phyloP scores from a whole-genome alignment of 2,113 vertebrate species.

The Columbina picui region DNA sequence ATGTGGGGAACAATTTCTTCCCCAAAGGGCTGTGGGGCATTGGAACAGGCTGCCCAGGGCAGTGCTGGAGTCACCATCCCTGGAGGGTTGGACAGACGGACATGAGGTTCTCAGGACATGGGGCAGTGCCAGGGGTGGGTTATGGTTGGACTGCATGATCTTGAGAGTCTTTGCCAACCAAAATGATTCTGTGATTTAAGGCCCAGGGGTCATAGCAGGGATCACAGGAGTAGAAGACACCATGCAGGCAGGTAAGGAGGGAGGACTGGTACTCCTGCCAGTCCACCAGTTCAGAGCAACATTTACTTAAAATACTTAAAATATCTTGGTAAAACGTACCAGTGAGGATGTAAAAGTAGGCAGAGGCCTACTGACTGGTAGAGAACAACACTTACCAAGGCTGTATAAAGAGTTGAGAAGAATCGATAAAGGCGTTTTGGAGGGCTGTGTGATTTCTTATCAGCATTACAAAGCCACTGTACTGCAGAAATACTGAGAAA shows the following conservation, averaged over 20 bases:
- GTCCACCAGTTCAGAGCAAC: background rate
- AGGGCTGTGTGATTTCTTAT: constrained; percentile 90
- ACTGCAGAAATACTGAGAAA: constrained; percentile 90
- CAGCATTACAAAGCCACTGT: constrained; percentile 97
- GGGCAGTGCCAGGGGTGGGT: too few species aligned
- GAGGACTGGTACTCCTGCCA: background rate
- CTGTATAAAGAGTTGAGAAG: constrained; percentile 91
- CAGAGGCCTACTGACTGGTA: background rate
- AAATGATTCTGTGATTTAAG: background rate
- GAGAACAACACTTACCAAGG: constrained; percentile 77
- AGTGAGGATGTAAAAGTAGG: background rate
- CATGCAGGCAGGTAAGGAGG: background rate
- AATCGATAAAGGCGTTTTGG: constrained; percentile 88
- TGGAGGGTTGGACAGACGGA: too few species aligned
- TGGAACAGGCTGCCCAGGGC: too few species aligned
- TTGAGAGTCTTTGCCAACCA: too few species aligned
- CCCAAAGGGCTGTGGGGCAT: too few species aligned
- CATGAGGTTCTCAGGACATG: too few species aligned
- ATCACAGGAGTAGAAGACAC: background rate
- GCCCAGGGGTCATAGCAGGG: background rate
- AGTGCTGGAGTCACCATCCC: too few species aligned
- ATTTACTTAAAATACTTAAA: background rate
- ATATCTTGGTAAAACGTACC: background rate
- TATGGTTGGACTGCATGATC: too few species aligned
- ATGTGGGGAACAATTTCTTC: too few species aligned